Conservation (phyloP, 2,797 vertebrate genomes). For the Hypotaenidia okinawae region DNA sequence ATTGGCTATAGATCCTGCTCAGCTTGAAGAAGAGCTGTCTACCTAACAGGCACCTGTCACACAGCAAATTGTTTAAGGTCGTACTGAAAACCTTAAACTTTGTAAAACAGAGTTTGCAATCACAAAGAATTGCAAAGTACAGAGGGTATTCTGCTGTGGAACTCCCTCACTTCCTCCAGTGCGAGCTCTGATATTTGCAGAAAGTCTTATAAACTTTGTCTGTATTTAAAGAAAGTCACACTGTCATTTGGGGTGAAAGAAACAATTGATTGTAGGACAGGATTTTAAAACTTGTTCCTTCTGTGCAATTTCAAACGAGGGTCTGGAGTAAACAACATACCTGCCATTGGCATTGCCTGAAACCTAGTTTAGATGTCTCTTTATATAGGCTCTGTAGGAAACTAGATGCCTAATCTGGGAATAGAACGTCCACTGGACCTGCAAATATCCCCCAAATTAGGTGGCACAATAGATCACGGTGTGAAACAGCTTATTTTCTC, state of each 20-base stretch:
- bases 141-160: not conserved
- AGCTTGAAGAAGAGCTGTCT: not conserved
- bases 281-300: not conserved
- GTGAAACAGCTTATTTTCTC: not conserved
- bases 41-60: not conserved
- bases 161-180: accelerated
- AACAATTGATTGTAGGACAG: not conserved
- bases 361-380: not conserved
- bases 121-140: not conserved
- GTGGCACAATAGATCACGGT: not conserved
- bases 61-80: not conserved
- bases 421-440: not conserved
- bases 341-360: not conserved
- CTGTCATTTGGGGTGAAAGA: no score
- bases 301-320: not conserved
- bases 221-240: no score
- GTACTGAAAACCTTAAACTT: not conserved
- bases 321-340: not conserved
- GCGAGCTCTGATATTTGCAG: not conserved
- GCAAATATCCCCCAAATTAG: not conserved
- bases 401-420: not conserved
- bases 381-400: not conserved
- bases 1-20: not conserved
- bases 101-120: not conserved
- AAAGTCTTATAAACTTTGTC: not conserved